phyloP scores from a whole-genome alignment of 2,797 vertebrate genomes.

The Botia kubotai region DNA sequence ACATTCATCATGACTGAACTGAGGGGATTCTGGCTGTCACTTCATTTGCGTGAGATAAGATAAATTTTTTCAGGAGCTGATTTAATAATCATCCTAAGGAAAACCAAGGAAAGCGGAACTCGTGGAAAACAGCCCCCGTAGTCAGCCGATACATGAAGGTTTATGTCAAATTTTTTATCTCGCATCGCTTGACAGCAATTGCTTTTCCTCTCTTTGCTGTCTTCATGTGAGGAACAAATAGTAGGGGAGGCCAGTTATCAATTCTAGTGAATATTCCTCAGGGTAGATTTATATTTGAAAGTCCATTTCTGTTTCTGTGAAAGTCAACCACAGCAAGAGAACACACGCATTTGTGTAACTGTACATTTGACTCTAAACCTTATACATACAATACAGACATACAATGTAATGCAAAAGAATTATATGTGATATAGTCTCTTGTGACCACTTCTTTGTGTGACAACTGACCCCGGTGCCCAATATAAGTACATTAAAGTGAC shows the following conservation, averaged over 20 bases:
- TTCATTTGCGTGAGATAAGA: constrained; percentile 74
- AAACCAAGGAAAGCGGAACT: constrained; percentile 41
- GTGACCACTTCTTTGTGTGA: too few relatives aligned
- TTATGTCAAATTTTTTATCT: constrained; percentile 4
- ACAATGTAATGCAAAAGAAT: too few relatives aligned
- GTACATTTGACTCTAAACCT: too few relatives aligned
- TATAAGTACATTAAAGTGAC: too few relatives aligned
- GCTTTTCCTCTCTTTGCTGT: not conserved
- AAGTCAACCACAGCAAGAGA: too few relatives aligned
- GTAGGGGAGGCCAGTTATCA: not conserved
- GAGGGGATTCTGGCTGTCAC: constrained; percentile 68
- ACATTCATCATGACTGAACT: constrained; percentile 75
- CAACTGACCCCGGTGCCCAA: too few relatives aligned
- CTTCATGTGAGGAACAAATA: not conserved
- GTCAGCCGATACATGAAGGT: not conserved
- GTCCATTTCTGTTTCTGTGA: not conserved
- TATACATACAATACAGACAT: too few relatives aligned
- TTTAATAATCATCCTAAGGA: constrained; percentile 70
- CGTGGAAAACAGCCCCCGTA: not conserved
- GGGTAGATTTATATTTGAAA: not conserved
- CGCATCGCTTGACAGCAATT: not conserved
- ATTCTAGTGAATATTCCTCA: not conserved
- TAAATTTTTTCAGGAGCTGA: constrained; percentile 74
- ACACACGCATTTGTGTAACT: too few relatives aligned
- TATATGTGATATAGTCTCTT: too few relatives aligned